A percentile compares a stretch with the other conserved stretches of the same genome.
phyloP scores from a whole-genome alignment of 2,113 vertebrate genomes.

The Chunga burmeisteri region DNA sequence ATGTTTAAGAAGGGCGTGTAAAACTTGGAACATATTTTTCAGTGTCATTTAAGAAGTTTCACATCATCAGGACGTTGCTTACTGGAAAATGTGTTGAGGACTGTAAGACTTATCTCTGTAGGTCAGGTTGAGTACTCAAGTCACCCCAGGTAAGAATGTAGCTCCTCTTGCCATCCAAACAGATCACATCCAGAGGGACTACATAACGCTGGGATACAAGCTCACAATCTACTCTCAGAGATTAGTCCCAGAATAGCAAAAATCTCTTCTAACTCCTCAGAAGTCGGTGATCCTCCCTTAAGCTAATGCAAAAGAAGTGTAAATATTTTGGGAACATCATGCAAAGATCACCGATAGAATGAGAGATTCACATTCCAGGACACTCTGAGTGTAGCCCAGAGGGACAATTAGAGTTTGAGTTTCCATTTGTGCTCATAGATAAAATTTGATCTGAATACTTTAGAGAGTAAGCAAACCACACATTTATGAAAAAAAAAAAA shows the following conservation, averaged over 20 bases:
- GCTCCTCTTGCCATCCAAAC: not conserved
- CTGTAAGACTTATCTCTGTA: not conserved
- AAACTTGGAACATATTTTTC: not conserved
- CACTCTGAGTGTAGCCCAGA: not conserved
- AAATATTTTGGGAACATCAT: conserved; percentile 9
- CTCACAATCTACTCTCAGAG: not conserved
- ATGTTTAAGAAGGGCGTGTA: conserved; percentile 25
- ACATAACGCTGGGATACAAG: not conserved
- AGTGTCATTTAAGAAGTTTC: not conserved
- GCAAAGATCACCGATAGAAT: conserved; percentile 26
- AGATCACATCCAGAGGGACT: not conserved
- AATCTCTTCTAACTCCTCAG: not conserved
- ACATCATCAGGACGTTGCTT: not conserved
- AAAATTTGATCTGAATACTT: conserved; percentile 16
- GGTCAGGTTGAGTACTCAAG: not conserved
- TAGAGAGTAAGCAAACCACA: not conserved
- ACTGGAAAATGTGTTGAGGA: not conserved
- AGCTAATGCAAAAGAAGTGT: conserved; percentile 13
- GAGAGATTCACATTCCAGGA: conserved; percentile 32
- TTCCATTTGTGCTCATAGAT: not conserved
- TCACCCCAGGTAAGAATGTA: not conserved
- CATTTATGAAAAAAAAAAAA: not conserved
- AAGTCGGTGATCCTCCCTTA: not conserved
- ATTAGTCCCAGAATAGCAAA: not conserved
- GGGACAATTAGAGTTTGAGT: not conserved